Evolutionary conservation across 2,888 invertebrate species (phyloP).

Genomic region (Brachylomia viminalis): DNA sequence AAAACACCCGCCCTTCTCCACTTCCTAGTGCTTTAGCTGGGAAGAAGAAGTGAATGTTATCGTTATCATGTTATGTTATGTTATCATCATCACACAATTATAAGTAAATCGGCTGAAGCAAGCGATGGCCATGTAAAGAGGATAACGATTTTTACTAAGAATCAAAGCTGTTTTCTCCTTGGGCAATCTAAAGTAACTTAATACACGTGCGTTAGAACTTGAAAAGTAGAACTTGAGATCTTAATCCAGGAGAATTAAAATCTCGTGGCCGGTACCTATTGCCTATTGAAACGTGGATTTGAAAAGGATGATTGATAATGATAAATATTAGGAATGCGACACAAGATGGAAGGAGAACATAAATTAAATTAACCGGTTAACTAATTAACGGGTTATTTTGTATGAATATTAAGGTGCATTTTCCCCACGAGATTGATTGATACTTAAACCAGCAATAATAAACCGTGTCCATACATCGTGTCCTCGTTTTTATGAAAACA

Average conservation of each 20-base stretch:
- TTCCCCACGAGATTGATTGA: slow-evolving; percentile 35
- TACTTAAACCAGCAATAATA: slow-evolving; percentile 25
- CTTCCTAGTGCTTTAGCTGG: too few species aligned
- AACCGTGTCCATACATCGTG: slow-evolving; percentile 42
- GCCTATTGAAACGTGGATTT: slow-evolving; percentile 4
- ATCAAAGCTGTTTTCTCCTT: neutral
- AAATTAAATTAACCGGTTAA: neutral
- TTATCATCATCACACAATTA: neutral
- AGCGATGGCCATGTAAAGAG: neutral
- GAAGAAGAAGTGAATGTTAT: too few species aligned
- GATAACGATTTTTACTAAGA: neutral
- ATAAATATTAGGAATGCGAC: slow-evolving; percentile 6
- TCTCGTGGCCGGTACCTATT: too few species aligned
- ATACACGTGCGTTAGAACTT: neutral
- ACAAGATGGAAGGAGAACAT: neutral
- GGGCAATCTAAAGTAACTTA: neutral
- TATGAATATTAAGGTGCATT: neutral
- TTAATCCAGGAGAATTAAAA: slow-evolving; percentile 6
- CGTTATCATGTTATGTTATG: too few species aligned
- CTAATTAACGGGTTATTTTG: neutral
- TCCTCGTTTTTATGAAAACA: slow-evolving; percentile 66
- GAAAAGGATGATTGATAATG: slow-evolving; percentile 3
- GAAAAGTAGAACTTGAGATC: neutral
- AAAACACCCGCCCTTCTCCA: too few species aligned
- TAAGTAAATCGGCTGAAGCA: neutral